Conservation (phyloP, 2,113 vertebrate species). For the Lepisosteus oculatus region DNA sequence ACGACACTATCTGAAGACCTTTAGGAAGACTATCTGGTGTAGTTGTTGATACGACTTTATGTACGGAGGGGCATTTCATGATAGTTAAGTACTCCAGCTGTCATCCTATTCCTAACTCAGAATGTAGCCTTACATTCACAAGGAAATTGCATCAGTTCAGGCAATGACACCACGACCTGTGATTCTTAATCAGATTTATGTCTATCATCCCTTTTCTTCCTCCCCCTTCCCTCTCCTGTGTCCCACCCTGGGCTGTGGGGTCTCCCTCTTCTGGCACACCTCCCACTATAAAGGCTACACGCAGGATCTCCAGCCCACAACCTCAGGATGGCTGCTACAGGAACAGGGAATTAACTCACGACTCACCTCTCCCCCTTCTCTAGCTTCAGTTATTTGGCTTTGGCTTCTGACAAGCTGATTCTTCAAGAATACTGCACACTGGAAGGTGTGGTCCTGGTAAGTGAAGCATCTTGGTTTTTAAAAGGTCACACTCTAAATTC, state of each 20-base stretch:
- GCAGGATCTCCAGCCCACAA: conserved; percentile 36
- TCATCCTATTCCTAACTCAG: too few species aligned
- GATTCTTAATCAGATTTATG: background rate
- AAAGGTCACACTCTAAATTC: background rate
- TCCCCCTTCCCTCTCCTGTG: background rate
- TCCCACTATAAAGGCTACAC: conserved; percentile 58
- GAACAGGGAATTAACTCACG: conserved; percentile 34
- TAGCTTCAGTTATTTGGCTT: conserved; percentile 2
- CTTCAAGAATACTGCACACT: background rate
- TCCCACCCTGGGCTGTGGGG: conserved; percentile 20
- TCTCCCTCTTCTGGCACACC: conserved; percentile 44
- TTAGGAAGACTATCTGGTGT: too few species aligned
- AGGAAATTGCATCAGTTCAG: too few species aligned
- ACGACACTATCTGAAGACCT: too few species aligned
- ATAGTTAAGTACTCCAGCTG: too few species aligned
- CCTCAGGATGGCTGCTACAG: conserved; percentile 34
- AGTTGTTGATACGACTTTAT: too few species aligned
- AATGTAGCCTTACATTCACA: too few species aligned
- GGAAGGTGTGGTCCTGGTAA: background rate
- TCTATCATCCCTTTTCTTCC: conserved; percentile 13
- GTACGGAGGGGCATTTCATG: too few species aligned
- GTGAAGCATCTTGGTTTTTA: background rate
- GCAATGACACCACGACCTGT: too few species aligned
- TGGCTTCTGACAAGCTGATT: too few species aligned
- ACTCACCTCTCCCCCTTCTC: background rate